Base-by-base conservation (phyloP, 2,888 invertebrate species). In the Drosophila meridionalis region DNA sequence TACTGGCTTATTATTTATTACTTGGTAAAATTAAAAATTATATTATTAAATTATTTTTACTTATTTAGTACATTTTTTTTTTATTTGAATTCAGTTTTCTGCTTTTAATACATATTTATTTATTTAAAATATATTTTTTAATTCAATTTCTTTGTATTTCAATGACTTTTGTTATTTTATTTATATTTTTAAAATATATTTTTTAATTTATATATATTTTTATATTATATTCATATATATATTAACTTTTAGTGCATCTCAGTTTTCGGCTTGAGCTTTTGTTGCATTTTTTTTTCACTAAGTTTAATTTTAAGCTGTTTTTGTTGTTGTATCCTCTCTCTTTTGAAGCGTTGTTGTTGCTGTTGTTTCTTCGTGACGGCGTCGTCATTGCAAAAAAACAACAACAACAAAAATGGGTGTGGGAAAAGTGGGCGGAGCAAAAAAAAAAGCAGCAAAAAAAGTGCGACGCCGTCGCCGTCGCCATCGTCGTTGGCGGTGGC, bases 371-470 rank as follows among this genome's bases (percentile, higher is more conserved):
- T 69, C 77, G 77, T 77, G 77, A 66, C 73, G 60, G 58, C 72
- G 66, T 74, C 80, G 87, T 82, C 84, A 76, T 64, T 75, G 72
- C 64, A 78, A 68, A 71, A 55, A 80, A 4, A 30, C 14, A 30
- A 30, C 14, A 30, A 30, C 3, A 30, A 69, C 69, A 76, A 79
- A 50, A 53, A 78, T 90, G 87, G 89, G 86, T 90, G 90, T 90
- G 90, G 87, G 87, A 90, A 79, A 87, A 89, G 86, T 90, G 78
- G 90, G 90, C 90, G 90, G 90, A 81, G 83, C 67, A 30, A 28
- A 14, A 11, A 34, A 11, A 50, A 34, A n/a, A 20, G 1, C 20
- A 20, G 20, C 20, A 20, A 32, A 69, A 71, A 77, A 79, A 32
- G 79, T 83, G 77, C 79, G 73, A 69, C 65, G 73, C 28, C 77